phyloP scores from a whole-genome alignment of 2,888 invertebrate species.

The Parnassius apollo region DNA sequence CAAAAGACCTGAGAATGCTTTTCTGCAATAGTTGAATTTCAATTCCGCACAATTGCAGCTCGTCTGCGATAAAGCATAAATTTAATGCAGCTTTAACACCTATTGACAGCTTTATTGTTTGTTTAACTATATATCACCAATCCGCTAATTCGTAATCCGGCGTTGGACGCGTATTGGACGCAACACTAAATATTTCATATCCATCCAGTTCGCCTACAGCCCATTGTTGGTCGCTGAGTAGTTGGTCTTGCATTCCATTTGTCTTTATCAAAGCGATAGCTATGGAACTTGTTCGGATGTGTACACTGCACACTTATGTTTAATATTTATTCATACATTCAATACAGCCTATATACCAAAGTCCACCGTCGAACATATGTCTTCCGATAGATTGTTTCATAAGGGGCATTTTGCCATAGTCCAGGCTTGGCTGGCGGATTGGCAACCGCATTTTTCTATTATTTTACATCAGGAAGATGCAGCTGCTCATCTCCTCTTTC shows the following conservation, averaged over 20 bases:
- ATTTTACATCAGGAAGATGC: too few species aligned
- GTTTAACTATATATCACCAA: slow-evolving; percentile 32
- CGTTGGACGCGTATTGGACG: slow-evolving; percentile 27
- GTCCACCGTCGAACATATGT: too few species aligned
- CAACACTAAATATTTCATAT: slow-evolving; percentile 32
- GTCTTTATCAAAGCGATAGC: slow-evolving; percentile 29
- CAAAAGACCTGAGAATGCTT: slow-evolving; percentile 2
- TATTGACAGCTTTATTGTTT: slow-evolving; percentile 27
- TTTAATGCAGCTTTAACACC: slow-evolving; percentile 21
- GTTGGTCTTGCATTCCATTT: slow-evolving; percentile 33
- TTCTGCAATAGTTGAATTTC: slow-evolving; percentile 12
- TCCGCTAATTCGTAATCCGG: slow-evolving; percentile 28
- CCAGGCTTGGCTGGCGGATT: too few species aligned
- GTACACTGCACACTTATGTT: slow-evolving; percentile 1
- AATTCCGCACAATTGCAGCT: slow-evolving; percentile 15
- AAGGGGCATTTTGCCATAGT: too few species aligned
- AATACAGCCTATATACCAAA: too few species aligned
- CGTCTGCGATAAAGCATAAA: slow-evolving; percentile 21
- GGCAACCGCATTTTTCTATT: too few species aligned
- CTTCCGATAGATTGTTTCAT: too few species aligned
- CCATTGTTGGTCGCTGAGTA: slow-evolving; percentile 48
- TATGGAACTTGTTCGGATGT: slow-evolving; percentile 14
- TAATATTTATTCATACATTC: neutral
- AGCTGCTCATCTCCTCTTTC: too few species aligned
- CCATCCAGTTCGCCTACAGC: slow-evolving; percentile 64